Percentiles rank a stretch among this genome's conserved stretches.
These are phyloP conservation scores for Leptarthrus brevirostris DNA, from an alignment of 2,888 invertebrate species.

Conservation along the genomic window DNA sequence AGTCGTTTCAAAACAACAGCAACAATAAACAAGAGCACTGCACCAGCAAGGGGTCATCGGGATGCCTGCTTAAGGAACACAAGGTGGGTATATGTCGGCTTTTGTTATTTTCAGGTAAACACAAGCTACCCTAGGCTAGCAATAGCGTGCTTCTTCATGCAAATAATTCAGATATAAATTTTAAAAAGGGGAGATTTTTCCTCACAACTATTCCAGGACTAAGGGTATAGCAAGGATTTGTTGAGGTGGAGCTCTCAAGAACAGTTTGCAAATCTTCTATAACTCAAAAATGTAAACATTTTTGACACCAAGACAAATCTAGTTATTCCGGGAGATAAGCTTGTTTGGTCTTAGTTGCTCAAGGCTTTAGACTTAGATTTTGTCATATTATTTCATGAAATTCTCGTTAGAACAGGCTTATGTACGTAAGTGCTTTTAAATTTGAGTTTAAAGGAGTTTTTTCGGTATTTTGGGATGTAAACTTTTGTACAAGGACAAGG, in stretches of 20 bases:
- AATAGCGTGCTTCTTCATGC: background rate
- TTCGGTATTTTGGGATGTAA: too few species aligned
- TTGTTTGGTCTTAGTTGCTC: too few species aligned
- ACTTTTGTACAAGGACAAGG: too few species aligned
- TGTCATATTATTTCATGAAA: too few species aligned
- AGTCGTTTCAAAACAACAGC: too few species aligned
- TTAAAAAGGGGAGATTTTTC: background rate
- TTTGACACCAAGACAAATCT: background rate
- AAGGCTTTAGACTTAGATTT: too few species aligned
- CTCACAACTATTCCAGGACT: background rate
- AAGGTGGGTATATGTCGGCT: background rate
- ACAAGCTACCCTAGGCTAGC: background rate
- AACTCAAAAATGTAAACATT: background rate
- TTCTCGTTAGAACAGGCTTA: too few species aligned
- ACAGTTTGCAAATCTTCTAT: background rate
- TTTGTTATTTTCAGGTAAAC: background rate
- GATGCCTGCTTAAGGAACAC: background rate
- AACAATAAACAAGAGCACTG: too few species aligned
- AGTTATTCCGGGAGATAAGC: background rate
- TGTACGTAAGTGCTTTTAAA: too few species aligned
- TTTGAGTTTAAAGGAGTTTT: too few species aligned
- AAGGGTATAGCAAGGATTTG: background rate
- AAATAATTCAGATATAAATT: background rate
- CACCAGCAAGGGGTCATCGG: background rate
- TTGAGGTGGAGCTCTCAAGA: background rate